Conservation (phyloP, 1,140 invertebrate genomes). For the Cotesia chilonis region DNA sequence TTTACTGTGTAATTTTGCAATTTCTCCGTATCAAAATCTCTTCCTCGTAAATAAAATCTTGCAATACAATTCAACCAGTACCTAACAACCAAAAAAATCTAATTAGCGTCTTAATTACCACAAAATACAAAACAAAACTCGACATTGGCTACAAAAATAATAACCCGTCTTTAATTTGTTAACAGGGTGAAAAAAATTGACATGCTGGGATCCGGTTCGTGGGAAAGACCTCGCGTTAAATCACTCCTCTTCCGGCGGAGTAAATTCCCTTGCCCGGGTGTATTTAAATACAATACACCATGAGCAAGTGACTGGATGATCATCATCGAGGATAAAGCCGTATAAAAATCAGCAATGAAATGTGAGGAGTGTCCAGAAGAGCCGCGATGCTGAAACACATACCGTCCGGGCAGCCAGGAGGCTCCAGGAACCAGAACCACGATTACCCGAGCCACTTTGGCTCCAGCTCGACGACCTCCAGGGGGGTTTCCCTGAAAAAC, state of each 20-base stretch:
- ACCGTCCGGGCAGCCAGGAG: conserved; percentile 63
- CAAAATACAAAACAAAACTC: not conserved
- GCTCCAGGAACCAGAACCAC: conserved; percentile 57
- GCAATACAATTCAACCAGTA: too few relatives aligned
- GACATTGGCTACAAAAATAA: not conserved
- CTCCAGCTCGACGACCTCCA: conserved; percentile 31
- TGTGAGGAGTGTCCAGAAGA: not conserved
- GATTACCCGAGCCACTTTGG: conserved; percentile 52
- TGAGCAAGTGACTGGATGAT: not conserved
- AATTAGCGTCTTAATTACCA: too few relatives aligned
- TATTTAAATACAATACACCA: conserved; percentile 1
- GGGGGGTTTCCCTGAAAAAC: conserved; percentile 34
- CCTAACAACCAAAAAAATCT: too few relatives aligned
- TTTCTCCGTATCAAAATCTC: too few relatives aligned
- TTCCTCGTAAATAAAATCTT: too few relatives aligned
- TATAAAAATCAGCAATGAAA: not conserved
- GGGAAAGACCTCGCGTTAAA: not conserved
- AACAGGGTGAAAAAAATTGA: not conserved
- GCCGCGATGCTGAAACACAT: conserved; percentile 65
- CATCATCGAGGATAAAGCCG: too few relatives aligned
- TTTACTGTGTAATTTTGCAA: too few relatives aligned
- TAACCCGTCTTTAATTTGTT: not conserved
- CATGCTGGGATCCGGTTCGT: not conserved
- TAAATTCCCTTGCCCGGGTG: not conserved
- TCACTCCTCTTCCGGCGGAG: conserved; percentile 2